phyloP scores from a whole-genome alignment of 1,140 invertebrate species.

The Hyposmocoma kahamanoa region DNA sequence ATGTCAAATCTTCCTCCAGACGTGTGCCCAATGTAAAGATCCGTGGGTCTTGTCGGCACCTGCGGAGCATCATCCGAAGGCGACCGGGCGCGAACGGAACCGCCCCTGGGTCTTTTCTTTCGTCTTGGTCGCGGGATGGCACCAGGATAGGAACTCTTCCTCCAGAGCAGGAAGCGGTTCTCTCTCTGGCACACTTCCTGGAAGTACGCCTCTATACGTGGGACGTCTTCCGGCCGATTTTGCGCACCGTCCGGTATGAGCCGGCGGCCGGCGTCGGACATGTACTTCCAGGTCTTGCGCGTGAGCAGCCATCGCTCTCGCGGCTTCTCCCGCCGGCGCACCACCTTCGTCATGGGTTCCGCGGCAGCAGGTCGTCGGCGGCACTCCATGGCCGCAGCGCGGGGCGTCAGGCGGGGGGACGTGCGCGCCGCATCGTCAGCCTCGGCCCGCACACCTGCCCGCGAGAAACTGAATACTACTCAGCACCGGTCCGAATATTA shows the following conservation, averaged over 20 bases:
- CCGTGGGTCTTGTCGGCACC: constrained; percentile 54
- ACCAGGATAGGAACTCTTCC: constrained; percentile 85
- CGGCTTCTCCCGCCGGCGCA: constrained; percentile 74
- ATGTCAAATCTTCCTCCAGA: constrained; percentile 79
- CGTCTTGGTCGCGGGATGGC: constrained; percentile 75
- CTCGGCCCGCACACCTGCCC: constrained; percentile 58
- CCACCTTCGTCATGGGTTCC: constrained; percentile 71
- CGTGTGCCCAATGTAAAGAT: constrained; percentile 70
- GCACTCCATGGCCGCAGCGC: constrained; percentile 56
- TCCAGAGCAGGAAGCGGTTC: constrained; percentile 85
- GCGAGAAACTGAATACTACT: constrained; percentile 58
- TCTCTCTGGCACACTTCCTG: constrained; percentile 86
- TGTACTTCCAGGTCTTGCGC: constrained; percentile 91
- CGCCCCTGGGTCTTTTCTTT: constrained; percentile 75
- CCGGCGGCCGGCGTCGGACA: constrained; percentile 90
- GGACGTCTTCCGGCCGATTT: constrained; percentile 82
- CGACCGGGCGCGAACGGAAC: constrained; percentile 77
- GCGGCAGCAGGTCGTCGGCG: constrained; percentile 35
- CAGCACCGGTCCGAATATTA: constrained; percentile 56
- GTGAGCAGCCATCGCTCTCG: constrained; percentile 90
- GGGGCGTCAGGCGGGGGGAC: constrained; percentile 30
- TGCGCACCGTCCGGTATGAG: constrained; percentile 85
- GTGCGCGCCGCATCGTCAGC: constrained; percentile 38
- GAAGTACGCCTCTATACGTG: constrained; percentile 87
- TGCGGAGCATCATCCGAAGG: constrained; percentile 76